Evolutionary conservation across 2,113 vertebrate genomes (phyloP).

Genomic region (Carollia perspicillata): DNA sequence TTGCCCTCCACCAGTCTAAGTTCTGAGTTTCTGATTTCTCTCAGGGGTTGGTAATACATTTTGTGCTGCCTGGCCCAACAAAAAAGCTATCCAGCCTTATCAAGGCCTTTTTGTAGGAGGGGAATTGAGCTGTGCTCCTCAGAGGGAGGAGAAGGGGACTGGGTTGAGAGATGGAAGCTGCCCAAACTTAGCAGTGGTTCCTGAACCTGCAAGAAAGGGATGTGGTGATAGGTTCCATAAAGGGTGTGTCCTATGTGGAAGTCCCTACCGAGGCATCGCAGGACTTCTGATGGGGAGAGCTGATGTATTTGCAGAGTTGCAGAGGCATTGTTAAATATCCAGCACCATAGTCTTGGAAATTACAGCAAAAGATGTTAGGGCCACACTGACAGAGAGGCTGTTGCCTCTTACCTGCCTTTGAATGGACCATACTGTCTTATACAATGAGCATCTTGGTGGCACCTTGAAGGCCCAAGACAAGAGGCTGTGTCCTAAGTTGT

Average conservation of each 20-base stretch:
- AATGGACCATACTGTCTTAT: neutral
- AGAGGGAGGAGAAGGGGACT: neutral
- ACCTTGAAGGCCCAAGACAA: neutral
- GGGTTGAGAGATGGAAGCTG: neutral
- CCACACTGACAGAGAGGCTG: neutral
- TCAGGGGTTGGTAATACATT: neutral
- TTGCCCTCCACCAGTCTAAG: neutral
- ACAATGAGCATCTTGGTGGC: neutral
- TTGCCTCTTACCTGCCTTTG: neutral
- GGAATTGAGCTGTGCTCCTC: neutral
- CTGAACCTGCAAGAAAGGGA: neutral
- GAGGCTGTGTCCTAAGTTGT: neutral
- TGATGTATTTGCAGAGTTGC: neutral
- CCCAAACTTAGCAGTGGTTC: neutral
- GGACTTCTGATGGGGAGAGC: neutral
- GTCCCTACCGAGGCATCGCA: neutral
- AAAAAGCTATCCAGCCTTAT: neutral
- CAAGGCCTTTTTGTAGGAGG: neutral
- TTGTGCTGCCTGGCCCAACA: neutral
- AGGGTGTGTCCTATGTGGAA: neutral
- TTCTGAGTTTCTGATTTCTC: neutral
- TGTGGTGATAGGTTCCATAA: neutral
- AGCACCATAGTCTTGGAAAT: neutral
- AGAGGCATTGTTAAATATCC: neutral
- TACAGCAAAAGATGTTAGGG: neutral